Evolutionary conservation across 2,113 vertebrate genomes (phyloP), one percentile per base, ranked within the genome.

Genomic region (Myocastor coypus): DNA sequence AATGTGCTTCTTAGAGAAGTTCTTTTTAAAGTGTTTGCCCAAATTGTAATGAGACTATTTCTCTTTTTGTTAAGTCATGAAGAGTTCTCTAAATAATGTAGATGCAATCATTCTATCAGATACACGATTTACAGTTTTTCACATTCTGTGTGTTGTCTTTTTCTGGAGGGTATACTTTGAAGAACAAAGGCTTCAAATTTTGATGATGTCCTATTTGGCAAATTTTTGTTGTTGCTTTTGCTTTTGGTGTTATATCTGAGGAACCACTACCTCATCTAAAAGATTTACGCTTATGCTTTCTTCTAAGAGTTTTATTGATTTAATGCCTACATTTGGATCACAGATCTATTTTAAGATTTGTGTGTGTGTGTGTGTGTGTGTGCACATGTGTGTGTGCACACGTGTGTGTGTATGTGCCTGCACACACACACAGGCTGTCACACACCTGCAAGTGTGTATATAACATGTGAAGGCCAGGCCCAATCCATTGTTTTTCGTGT

Each of bases 161-260:
- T 92, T 90, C 91, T 89, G 94, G 32, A 66, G 94, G 46, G 64
- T 77, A 10, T 64, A 16, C 75, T 89, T 92, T 61, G 80, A 95
- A 93, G 19, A 69, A 85, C 52, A 34, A 32, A 81, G 91, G 24
- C 22, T 71, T 96, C 87, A 32, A 30, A 55, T 85, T 91, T 95
- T 88, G 34, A 32, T 57, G 59, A 61, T 50, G 0, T 82, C 37
- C 22, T 73, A 7, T 66, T 91, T 59, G 64, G 75, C 55, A 28
- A 40, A 34, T 59, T 55, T 89, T 88, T 57, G 26, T 93, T 46
- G 9, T 78, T 87, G 19, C 69, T 77, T 83, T 16, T 92, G 30
- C 28, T 92, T 78, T 91, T 34, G 16, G 42, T 75, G 8, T 88
- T 5, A 22, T 83, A 90, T 61, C 64, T 96, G 73, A 88, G 78